These are phyloP conservation scores for Drosophila putrida DNA, from an alignment of 2,888 invertebrate species.

Conservation along the genomic window DNA sequence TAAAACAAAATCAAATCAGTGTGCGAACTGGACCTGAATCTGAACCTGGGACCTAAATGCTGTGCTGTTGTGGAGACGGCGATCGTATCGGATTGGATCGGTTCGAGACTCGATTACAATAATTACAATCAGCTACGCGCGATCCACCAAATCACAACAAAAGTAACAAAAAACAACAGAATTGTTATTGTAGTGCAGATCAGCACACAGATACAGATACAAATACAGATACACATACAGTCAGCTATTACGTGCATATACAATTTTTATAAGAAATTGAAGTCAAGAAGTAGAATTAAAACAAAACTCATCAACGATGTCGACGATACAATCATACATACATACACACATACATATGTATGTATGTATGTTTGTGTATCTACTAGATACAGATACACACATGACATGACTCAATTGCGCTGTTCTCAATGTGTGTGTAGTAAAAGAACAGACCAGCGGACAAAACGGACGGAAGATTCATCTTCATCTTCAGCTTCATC, in stretches of 20 bases:
- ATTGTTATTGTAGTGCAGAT: constrained; percentile 26
- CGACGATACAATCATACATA: constrained; percentile 37
- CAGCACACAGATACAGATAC: constrained; percentile 40
- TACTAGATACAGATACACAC: constrained; percentile 38
- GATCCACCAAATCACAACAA: constrained; percentile 74
- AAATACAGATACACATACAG: constrained; percentile 43
- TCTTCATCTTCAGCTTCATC: constrained; percentile 73
- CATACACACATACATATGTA: neutral
- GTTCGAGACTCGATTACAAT: constrained; percentile 84
- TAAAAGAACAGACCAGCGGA: constrained; percentile 41
- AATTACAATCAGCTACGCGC: constrained; percentile 84
- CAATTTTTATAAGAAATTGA: constrained; percentile 79
- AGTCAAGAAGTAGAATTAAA: constrained; percentile 79
- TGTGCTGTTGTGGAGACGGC: constrained; percentile 23
- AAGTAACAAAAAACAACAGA: constrained; percentile 36
- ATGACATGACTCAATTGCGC: constrained; percentile 61
- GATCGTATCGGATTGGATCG: constrained; percentile 80
- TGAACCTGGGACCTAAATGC: constrained; percentile 54
- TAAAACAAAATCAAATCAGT: constrained; percentile 76
- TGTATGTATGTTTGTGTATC: constrained; percentile 21
- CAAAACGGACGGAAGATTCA: constrained; percentile 64
- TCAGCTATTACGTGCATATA: constrained; percentile 72
- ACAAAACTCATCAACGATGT: constrained; percentile 77
- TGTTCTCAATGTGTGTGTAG: constrained; percentile 2
- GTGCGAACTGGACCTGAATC: constrained; percentile 65